Conservation (phyloP, 2,797 vertebrate genomes). For the Phaenicophaeus curvirostris region DNA sequence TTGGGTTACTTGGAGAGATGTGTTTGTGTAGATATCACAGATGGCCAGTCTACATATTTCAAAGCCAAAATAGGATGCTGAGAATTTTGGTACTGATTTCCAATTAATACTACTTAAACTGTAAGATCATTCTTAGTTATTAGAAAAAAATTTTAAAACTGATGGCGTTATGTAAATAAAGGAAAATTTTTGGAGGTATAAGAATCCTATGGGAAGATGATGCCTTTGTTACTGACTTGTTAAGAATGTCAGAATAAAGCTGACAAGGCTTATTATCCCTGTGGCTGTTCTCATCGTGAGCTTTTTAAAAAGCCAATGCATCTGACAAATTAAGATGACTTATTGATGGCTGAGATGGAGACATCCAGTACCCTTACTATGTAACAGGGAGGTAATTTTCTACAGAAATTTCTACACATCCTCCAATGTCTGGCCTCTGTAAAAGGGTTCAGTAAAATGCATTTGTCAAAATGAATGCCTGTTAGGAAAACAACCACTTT, state of each 20-base stretch:
- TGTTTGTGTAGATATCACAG: neutral
- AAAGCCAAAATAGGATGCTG: neutral
- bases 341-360: neutral
- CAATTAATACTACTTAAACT: neutral
- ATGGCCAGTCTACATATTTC: neutral
- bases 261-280: neutral
- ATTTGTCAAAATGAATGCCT: neutral
- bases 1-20: neutral
- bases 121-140: neutral
- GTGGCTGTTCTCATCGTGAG: neutral
- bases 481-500: neutral
- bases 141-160: neutral
- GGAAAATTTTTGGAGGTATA: neutral
- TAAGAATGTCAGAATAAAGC: neutral
- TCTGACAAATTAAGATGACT: neutral
- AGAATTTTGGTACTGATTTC: neutral
- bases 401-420: neutral
- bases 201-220: neutral
- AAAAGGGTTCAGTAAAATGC: slow-evolving; percentile 5
- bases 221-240: neutral
- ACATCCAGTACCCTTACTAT: neutral
- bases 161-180: neutral
- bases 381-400: neutral
- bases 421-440: neutral
- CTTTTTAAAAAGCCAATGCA: neutral